Evolutionary conservation across 1,140 invertebrate genomes (phyloP).

Genomic region (Drosophila eugracilis): DNA sequence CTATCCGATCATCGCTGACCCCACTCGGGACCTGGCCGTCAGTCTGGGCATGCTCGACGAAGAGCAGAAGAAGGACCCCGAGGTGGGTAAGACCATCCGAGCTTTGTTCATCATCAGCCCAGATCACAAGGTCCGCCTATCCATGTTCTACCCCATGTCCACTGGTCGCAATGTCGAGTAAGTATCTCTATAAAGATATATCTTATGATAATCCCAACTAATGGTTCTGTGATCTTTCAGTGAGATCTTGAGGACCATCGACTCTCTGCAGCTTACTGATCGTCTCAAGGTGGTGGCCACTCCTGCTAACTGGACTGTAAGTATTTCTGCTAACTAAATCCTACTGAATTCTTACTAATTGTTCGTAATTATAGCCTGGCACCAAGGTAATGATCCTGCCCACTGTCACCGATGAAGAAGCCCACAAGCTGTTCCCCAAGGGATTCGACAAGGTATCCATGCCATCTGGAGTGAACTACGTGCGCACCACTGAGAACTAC

Average conservation of each 20-base stretch:
- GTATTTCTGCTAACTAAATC: constrained; percentile 70
- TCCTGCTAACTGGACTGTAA: constrained; percentile 94
- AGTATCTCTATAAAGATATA: constrained; percentile 81
- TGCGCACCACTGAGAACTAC: constrained; percentile 91
- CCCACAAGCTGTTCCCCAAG: constrained; percentile 90
- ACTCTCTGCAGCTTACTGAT: constrained; percentile 94
- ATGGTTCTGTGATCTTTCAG: constrained; percentile 85
- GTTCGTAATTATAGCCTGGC: constrained; percentile 87
- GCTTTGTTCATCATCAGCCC: constrained; percentile 95
- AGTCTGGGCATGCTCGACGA: constrained; percentile 95
- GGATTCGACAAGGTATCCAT: constrained; percentile 89
- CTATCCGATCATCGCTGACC: constrained; percentile 95
- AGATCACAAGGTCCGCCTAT: constrained; percentile 91
- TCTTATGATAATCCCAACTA: not conserved
- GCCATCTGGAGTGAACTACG: constrained; percentile 92
- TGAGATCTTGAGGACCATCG: constrained; percentile 95
- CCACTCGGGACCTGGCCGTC: constrained; percentile 90
- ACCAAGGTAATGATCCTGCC: constrained; percentile 94
- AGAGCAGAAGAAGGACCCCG: constrained; percentile 89
- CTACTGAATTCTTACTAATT: constrained; percentile 80
- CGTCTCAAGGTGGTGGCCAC: constrained; percentile 90
- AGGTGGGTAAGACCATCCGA: constrained; percentile 91
- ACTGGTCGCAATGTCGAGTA: constrained; percentile 96
- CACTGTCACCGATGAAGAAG: constrained; percentile 89
- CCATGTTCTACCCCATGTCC: constrained; percentile 95